Evolutionary conservation across 2,113 vertebrate species (phyloP).

Genomic region (Todiramphus chloris): DNA sequence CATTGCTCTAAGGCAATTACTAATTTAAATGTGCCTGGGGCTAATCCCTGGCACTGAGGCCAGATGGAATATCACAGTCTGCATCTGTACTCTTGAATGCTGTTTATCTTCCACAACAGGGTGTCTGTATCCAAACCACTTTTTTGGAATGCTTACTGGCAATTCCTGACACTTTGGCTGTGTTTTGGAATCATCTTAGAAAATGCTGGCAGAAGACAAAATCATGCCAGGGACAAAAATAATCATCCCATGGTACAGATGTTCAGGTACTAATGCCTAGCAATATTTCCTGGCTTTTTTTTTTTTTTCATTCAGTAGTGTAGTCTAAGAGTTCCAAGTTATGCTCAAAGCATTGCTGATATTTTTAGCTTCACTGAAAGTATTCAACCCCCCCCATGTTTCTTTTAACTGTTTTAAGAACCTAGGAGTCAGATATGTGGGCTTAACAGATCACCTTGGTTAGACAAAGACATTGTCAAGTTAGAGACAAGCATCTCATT

Average conservation of each 20-base stretch:
- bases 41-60: background rate
- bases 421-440: background rate
- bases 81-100: background rate
- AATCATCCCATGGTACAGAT: rapidly evolving
- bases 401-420: background rate
- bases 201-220: background rate
- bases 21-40: background rate
- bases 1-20: background rate
- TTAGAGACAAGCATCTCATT: background rate
- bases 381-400: background rate
- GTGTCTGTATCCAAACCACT: background rate
- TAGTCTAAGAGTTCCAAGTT: background rate
- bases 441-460: rapidly evolving
- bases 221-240: background rate
- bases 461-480: background rate
- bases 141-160: background rate
- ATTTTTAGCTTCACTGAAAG: background rate
- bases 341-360: background rate
- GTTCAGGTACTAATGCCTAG: background rate
- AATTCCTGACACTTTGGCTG: background rate
- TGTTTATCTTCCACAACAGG: background rate
- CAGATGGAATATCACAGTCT: background rate
- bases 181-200: background rate
- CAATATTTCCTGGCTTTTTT: background rate
- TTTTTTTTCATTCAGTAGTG: background rate